Evolutionary conservation across 92 coral and sea anemone species (phyloP), one percentile per base, ranked within the genome.

Genomic region (Phenganax marumi): DNA sequence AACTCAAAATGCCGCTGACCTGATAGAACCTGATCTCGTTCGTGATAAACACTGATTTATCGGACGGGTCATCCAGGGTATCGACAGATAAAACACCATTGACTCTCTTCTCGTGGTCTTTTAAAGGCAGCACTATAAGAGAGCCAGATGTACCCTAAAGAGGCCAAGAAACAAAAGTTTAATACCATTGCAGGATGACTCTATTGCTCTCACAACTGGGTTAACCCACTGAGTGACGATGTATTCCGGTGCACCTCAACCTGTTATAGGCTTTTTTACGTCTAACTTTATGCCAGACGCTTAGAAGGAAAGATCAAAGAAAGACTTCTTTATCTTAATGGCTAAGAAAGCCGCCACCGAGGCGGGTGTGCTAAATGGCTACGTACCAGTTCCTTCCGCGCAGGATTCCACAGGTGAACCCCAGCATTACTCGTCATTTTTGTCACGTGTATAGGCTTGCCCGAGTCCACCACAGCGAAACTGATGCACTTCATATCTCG

Each of bases 1-100:
- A 70, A 25, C 24, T 7, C 14, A 46, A 70, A 17, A 70, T 0
- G 52, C 12, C 2, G 13, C 65, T 51, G 63, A 91, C 96, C 90
- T 94, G 98, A 82, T 86, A 94, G 64, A 90, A 94, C n/a, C 93
- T 90, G 82, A 94, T 94, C 84, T 94, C 98, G 64, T 94, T 97
- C 1, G 98, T 92, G 73, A 94, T 90, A 25, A 94, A 94, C 7
- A 85, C 86, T 25, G 97, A 73, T 56, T 89, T 92, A 85, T 90
- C 91, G 0, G 46, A 11, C 1, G 92, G 91, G 54, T 92, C 97
- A 16, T 91, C 93, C 84, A 94, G 50, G 3, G 98, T 94, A 76
- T 94, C 98, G 11, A 94, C 81, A 10, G 97, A 95, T 60, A 94
- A 86, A 50, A 94, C 52, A 48, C 98, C 98, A 50, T 88, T 92